phyloP scores from a whole-genome alignment of 2,888 invertebrate genomes.

The Scaeva pyrastri region DNA sequence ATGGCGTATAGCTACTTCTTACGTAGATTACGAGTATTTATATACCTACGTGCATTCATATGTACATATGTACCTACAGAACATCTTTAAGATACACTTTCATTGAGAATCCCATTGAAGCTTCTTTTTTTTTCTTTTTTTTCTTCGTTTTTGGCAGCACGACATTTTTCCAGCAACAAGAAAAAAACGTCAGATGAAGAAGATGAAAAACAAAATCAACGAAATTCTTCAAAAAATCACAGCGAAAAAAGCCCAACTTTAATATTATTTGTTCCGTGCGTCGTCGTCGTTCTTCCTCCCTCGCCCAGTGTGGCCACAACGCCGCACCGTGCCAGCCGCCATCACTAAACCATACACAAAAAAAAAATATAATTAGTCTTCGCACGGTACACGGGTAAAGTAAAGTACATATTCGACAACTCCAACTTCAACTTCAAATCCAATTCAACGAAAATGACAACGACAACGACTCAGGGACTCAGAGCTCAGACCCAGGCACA shows the following conservation, averaged over 20 bases:
- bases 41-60: background rate
- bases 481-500: background rate
- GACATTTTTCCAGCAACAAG: slow-evolving; percentile 68
- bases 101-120: slow-evolving; percentile 67
- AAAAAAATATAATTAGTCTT: slow-evolving; percentile 65
- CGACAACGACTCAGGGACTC: background rate
- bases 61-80: background rate
- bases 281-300: slow-evolving; percentile 33
- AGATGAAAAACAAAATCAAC: slow-evolving; percentile 25
- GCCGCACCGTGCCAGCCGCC: slow-evolving; percentile 58
- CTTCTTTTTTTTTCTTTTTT: slow-evolving; percentile 47
- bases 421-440: background rate
- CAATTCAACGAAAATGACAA: background rate
- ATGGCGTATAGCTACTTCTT: background rate
- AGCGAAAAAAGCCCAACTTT: slow-evolving; percentile 65
- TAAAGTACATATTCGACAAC: slow-evolving; percentile 56
- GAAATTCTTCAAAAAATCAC: slow-evolving; percentile 67
- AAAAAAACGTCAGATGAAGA: slow-evolving; percentile 17
- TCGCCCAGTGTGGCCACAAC: background rate
- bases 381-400: slow-evolving; percentile 39
- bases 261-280: slow-evolving; percentile 39
- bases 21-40: background rate
- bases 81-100: slow-evolving; percentile 74
- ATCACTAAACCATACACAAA: slow-evolving; percentile 51
- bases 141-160: slow-evolving; percentile 39